Conservation (phyloP, 2,888 invertebrate species). For the Augiades crinisus region DNA sequence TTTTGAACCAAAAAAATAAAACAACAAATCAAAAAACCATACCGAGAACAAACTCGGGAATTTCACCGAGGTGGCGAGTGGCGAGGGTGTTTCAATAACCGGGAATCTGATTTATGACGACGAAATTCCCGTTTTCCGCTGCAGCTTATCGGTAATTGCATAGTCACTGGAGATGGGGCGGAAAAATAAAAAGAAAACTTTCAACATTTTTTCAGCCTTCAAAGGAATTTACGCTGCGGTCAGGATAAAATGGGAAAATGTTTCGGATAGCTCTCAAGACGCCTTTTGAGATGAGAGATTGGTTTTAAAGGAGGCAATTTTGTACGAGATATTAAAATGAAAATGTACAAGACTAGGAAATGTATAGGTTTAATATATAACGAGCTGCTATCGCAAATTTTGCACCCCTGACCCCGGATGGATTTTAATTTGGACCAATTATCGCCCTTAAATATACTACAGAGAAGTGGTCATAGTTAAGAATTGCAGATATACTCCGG, state of each 20-base stretch:
- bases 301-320: conserved; percentile 26
- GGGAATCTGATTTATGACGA: conserved; percentile 70
- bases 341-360: too few species aligned
- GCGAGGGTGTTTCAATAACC: conserved; percentile 63
- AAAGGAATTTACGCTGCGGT: conserved; percentile 25
- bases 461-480: too few species aligned
- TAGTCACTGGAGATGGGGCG: conserved; percentile 48
- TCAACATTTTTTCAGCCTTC: conserved; percentile 22
- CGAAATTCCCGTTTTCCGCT: conserved; percentile 42
- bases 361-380: too few species aligned
- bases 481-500: too few species aligned
- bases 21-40: neutral
- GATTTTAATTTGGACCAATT: too few species aligned
- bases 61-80: conserved; percentile 11
- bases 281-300: conserved; percentile 26
- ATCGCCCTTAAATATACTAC: too few species aligned
- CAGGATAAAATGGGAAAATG: conserved; percentile 25
- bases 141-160: conserved; percentile 60
- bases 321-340: conserved; percentile 13
- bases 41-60: neutral
- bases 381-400: too few species aligned
- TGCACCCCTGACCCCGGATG: too few species aligned
- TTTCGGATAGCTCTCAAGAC: conserved; percentile 26
- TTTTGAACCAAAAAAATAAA: too few species aligned
- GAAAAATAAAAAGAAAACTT: conserved; percentile 29